phyloP scores from a whole-genome alignment of 1,140 invertebrate genomes.

The Cheumatopsyche charites region DNA sequence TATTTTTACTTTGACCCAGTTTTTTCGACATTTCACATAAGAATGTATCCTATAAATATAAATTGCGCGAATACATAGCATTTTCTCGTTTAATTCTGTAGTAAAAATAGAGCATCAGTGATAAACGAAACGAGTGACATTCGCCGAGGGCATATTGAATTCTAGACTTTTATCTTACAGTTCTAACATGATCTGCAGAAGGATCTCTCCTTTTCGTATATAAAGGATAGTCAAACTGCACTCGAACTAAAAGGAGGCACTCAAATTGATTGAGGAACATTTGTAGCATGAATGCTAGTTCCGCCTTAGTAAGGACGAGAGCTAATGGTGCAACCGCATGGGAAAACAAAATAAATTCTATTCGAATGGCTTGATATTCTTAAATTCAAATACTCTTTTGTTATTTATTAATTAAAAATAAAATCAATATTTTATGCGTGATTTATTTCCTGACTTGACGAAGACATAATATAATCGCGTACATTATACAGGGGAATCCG shows the following conservation, averaged over 20 bases:
- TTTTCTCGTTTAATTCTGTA: too few species aligned
- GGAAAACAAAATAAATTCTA: neutral
- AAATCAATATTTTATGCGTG: neutral
- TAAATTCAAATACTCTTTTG: neutral
- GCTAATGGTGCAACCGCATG: neutral
- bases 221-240: slow-evolving; percentile 20
- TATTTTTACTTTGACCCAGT: too few species aligned
- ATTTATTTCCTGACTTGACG: neutral
- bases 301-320: neutral
- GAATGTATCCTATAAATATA: too few species aligned
- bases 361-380: neutral
- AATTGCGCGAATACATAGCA: too few species aligned
- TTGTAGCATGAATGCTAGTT: neutral
- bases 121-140: too few species aligned
- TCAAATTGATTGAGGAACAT: slow-evolving; percentile 23
- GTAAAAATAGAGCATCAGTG: too few species aligned
- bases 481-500: too few species aligned
- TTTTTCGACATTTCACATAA: too few species aligned
- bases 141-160: too few species aligned
- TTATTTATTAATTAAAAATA: neutral
- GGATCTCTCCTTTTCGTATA: neutral
- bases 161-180: neutral
- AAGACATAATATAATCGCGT: neutral
- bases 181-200: neutral
- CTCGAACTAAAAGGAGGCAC: neutral